These are phyloP conservation scores for Raja brachyura DNA, from an alignment of 2,113 vertebrate species.

Conservation along the genomic window DNA sequence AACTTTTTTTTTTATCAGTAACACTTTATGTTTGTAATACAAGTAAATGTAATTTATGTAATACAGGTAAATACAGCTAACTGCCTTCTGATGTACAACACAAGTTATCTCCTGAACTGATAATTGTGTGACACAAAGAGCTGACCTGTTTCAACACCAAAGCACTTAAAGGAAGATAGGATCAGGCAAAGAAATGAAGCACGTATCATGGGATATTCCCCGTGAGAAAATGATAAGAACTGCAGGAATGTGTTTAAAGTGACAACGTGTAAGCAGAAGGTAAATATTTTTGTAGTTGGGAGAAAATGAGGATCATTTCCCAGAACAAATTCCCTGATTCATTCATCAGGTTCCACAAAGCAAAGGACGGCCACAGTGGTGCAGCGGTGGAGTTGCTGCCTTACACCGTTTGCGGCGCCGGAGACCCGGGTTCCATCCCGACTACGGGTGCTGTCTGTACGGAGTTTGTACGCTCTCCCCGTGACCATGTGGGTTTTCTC, in stretches of 20 bases:
- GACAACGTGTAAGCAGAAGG: background rate
- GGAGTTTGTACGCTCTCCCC: no score
- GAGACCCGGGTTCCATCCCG: no score
- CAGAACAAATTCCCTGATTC: no score
- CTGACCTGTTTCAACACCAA: background rate
- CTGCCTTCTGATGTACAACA: background rate
- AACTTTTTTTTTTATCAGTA: no score
- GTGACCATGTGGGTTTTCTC: no score
- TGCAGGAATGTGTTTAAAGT: background rate
- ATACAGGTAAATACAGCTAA: no score
- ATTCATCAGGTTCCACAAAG: no score
- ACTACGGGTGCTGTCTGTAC: no score
- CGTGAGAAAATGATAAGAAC: background rate
- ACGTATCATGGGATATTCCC: background rate
- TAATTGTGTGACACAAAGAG: background rate
- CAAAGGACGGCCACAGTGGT: no score
- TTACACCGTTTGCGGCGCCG: no score
- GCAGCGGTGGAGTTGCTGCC: no score
- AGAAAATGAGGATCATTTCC: background rate
- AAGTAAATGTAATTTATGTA: background rate
- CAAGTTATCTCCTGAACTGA: background rate
- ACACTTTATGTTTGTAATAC: no score
- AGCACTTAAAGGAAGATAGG: background rate
- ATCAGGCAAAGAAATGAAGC: background rate
- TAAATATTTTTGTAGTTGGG: background rate